A percentile compares a stretch with the other conserved stretches of the same genome.
phyloP scores from a whole-genome alignment of 2,113 vertebrate genomes.

The Meles meles region DNA sequence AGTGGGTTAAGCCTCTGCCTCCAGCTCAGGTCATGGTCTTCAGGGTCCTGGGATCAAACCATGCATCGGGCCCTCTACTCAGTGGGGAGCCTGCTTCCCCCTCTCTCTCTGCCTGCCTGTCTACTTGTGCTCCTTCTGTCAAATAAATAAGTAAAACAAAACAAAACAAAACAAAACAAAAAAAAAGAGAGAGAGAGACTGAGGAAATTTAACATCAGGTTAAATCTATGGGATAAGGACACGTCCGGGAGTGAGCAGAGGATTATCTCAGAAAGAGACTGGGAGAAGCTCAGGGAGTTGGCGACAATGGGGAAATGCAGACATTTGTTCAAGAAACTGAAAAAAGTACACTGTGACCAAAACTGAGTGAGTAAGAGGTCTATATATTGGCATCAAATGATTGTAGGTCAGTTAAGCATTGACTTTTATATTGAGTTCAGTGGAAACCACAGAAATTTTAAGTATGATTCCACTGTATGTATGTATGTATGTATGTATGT shows the following conservation, averaged over 20 bases:
- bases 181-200: no score
- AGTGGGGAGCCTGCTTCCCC: no score
- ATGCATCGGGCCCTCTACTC: no score
- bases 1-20: no score
- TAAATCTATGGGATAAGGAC: not conserved
- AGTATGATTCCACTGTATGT: not conserved
- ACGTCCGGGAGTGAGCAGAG: not conserved
- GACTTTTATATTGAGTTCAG: not conserved
- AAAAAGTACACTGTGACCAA: not conserved
- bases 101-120: no score
- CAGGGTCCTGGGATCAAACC: no score
- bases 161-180: no score
- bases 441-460: not conserved
- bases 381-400: not conserved
- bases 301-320: not conserved
- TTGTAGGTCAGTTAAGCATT: not conserved
- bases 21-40: no score
- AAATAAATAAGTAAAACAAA: no score
- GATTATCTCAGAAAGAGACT: not conserved
- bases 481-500: no score
- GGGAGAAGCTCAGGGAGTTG: not conserved
- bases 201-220: not conserved
- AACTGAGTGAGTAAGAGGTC: not conserved
- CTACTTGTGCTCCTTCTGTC: no score
- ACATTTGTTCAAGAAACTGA: not conserved